Conservation (phyloP, 1,140 invertebrate species). For the Oreohelix idahoensis region DNA sequence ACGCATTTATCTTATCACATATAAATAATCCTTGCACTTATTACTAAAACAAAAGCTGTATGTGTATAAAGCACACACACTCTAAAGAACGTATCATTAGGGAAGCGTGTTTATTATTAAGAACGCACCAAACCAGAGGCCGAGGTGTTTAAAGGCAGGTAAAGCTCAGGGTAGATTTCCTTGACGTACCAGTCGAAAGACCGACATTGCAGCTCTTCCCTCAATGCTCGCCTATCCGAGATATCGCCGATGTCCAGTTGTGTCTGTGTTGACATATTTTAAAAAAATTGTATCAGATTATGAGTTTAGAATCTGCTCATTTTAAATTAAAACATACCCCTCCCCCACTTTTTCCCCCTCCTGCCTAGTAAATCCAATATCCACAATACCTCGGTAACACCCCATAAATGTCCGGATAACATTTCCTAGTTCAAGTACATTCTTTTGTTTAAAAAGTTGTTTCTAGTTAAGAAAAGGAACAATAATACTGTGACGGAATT, state of each 20-base stretch:
- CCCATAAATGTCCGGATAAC: no score
- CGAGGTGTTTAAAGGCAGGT: constrained; percentile 74
- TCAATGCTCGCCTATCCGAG: constrained; percentile 79
- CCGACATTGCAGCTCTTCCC: constrained; percentile 88
- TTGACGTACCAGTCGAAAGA: constrained; percentile 98
- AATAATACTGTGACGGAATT: no score
- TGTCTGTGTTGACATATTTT: background rate
- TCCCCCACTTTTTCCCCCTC: background rate
- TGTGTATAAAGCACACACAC: no score
- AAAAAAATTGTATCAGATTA: background rate
- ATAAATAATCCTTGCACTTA: no score
- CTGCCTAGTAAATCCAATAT: background rate
- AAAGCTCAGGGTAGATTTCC: constrained; percentile 96
- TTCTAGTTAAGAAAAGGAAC: no score
- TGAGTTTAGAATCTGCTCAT: background rate
- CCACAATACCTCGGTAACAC: background rate
- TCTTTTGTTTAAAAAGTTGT: no score
- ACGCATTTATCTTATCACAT: no score
- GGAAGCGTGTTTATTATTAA: no score
- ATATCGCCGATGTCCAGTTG: constrained; percentile 47
- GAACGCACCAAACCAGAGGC: constrained; percentile 43
- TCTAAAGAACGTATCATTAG: no score
- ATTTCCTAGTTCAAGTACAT: no score
- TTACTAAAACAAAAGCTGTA: no score
- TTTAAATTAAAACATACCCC: no score